These are phyloP conservation scores for Cotesia vestalis DNA, from an alignment of 1,140 invertebrate species.

Conservation along the genomic window DNA sequence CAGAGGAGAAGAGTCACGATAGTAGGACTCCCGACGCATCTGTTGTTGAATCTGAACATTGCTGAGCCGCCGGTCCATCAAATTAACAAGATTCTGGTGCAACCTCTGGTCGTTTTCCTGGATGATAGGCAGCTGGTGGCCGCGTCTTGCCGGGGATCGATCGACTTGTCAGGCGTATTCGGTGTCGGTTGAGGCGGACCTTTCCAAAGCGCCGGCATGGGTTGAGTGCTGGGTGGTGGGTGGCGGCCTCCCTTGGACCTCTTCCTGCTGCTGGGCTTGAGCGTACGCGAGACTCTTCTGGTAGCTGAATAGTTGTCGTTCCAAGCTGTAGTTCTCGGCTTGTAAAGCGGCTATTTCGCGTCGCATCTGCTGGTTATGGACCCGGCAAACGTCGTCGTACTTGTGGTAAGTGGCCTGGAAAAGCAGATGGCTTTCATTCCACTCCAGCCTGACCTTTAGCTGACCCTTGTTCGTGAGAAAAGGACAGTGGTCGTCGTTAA, in stretches of 20 bases:
- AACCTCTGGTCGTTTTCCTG: constrained; percentile 49
- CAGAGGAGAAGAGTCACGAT: constrained; percentile 28
- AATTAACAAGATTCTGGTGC: constrained; percentile 54
- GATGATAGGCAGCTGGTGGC: constrained; percentile 38
- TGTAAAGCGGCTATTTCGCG: constrained; percentile 84
- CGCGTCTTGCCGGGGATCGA: constrained; percentile 20
- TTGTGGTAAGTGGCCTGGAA: constrained; percentile 88
- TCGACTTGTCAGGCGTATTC: constrained; percentile 74
- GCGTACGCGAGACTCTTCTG: constrained; percentile 85
- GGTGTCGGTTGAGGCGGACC: constrained; percentile 75
- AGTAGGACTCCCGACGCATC: constrained; percentile 36
- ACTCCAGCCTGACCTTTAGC: constrained; percentile 83
- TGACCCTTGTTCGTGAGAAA: constrained; percentile 81
- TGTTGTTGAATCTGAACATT: constrained; percentile 54
- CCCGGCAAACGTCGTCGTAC: constrained; percentile 83
- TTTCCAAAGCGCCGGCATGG: constrained; percentile 61
- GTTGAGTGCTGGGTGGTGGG: constrained; percentile 41
- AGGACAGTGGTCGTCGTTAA: constrained; percentile 79
- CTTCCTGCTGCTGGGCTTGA: constrained; percentile 61
- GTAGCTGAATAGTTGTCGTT: constrained; percentile 87
- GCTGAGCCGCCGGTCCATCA: constrained; percentile 58
- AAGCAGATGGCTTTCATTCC: constrained; percentile 85
- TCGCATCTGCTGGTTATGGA: constrained; percentile 90
- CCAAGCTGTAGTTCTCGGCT: constrained; percentile 86
- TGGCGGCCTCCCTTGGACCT: not conserved